These are phyloP conservation scores for Montipora capitata DNA, from an alignment of 92 coral and sea anemone genomes.

Conservation along the genomic window DNA sequence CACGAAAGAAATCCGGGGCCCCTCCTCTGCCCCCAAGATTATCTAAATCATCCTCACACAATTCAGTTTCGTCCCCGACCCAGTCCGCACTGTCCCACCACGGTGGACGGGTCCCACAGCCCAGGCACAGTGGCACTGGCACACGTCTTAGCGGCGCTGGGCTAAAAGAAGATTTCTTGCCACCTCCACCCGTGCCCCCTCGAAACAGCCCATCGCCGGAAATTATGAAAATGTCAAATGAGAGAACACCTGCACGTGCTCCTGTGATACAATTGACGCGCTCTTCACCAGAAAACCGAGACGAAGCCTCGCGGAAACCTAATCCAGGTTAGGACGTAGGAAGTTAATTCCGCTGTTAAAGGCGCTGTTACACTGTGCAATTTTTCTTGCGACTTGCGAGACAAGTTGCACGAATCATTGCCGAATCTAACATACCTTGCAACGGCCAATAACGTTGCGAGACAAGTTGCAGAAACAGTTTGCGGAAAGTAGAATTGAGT, in stretches of 20 bases:
- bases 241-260: conserved; percentile 62
- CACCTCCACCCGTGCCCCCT: conserved; percentile 95
- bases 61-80: not conserved
- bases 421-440: no score
- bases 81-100: conserved; percentile 19
- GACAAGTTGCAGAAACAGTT: no score
- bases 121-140: conserved; percentile 18
- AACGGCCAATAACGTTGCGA: no score
- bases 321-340: conserved; percentile 32
- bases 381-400: no score
- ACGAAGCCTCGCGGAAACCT: conserved; percentile 9
- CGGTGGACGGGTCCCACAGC: conserved; percentile 9
- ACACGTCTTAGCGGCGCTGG: conserved; percentile 4
- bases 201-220: conserved; percentile 76
- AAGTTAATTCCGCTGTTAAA: no score
- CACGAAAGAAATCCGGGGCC: conserved; percentile 87
- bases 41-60: conserved; percentile 59
- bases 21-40: conserved; percentile 92
- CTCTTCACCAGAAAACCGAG: conserved; percentile 73
- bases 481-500: no score
- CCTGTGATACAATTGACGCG: conserved; percentile 77
- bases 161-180: conserved; percentile 27
- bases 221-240: conserved; percentile 1
- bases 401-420: no score
- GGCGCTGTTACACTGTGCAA: no score